phyloP scores from a whole-genome alignment of 2,888 invertebrate species.

The Phymatocera aterrima region DNA sequence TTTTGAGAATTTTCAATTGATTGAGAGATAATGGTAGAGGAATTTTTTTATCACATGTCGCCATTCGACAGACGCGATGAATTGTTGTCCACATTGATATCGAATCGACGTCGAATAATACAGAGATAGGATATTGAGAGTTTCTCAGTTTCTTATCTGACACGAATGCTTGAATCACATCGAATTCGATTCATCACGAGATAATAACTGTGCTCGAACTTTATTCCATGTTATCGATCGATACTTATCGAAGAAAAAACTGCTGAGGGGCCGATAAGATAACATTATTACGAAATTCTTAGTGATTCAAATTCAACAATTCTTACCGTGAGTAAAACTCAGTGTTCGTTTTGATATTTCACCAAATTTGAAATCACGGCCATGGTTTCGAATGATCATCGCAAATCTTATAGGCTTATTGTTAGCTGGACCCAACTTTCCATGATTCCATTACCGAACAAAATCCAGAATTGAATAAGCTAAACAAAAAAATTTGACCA shows the following conservation, averaged over 20 bases:
- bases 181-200: neutral
- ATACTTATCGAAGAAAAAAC: neutral
- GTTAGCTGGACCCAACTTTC: too few species aligned
- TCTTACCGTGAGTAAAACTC: neutral
- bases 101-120: neutral
- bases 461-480: too few species aligned
- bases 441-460: too few species aligned
- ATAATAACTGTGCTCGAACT: neutral
- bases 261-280: neutral
- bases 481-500: too few species aligned
- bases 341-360: too few species aligned
- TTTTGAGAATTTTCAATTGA: too few species aligned
- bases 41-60: too few species aligned
- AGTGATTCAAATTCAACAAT: neutral
- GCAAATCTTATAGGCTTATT: too few species aligned
- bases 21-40: too few species aligned
- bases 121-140: neutral
- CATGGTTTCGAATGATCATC: too few species aligned
- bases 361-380: too few species aligned
- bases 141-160: neutral
- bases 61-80: neutral
- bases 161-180: neutral
- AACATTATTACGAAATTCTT: neutral
- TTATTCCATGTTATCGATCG: neutral
- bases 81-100: neutral